Evolutionary conservation across 2,888 invertebrate species (phyloP).

Genomic region (Agrenia bidenticulata): DNA sequence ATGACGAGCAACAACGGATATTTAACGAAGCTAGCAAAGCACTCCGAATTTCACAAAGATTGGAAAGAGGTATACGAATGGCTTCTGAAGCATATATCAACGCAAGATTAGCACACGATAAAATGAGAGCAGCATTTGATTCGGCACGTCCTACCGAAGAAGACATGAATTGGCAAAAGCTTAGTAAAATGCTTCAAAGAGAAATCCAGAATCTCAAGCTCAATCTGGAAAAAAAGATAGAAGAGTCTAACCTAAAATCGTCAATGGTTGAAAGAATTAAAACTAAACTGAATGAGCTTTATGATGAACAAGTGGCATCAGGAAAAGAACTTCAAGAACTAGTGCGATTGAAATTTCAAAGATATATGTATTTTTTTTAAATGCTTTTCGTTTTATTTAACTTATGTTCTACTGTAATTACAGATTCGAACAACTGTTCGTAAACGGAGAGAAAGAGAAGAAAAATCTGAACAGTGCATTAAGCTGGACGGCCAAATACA

Average conservation of each 20-base stretch:
- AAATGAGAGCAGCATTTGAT: constrained; percentile 48
- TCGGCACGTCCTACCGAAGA: constrained; percentile 39
- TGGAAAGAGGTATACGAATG: constrained; percentile 42
- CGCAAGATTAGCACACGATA: constrained; percentile 47
- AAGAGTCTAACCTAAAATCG: constrained; percentile 41
- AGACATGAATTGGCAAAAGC: constrained; percentile 49
- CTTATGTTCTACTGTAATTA: no score
- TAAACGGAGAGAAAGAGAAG: constrained; percentile 47
- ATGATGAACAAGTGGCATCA: constrained; percentile 44
- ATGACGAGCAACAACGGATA: constrained; percentile 42
- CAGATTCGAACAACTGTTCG: constrained; percentile 43
- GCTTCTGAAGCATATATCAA: constrained; percentile 42
- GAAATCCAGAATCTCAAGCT: constrained; percentile 48
- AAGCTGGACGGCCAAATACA: constrained; percentile 47
- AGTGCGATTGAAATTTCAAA: constrained; percentile 22
- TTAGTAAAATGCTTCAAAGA: constrained; percentile 37
- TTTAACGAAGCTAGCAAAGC: constrained; percentile 44
- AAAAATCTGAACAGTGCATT: constrained; percentile 50
- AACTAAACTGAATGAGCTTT: constrained; percentile 41
- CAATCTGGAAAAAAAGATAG: constrained; percentile 40
- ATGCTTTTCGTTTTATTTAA: no score
- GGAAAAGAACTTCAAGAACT: constrained; percentile 49
- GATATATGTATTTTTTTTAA: no score
- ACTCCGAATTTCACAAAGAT: constrained; percentile 35
- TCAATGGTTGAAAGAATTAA: constrained; percentile 42